phyloP scores from a whole-genome alignment of 2,797 vertebrate species.

The Tapera naevia region DNA sequence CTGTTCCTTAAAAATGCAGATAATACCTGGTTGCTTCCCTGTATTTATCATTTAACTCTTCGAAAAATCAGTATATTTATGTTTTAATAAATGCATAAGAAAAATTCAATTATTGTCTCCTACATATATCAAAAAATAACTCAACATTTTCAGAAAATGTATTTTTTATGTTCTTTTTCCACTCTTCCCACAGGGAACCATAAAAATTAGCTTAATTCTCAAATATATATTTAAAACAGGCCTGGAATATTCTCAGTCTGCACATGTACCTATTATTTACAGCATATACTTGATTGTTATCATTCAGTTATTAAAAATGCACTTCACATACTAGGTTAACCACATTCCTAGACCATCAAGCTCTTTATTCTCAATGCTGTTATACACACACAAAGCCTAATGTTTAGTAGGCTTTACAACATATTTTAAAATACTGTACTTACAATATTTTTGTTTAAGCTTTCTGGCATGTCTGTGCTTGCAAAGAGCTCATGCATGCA shows the following conservation, averaged over 20 bases:
- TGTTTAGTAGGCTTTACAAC: not conserved
- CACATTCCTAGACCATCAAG: not conserved
- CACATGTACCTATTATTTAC: not conserved
- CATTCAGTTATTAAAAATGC: not conserved
- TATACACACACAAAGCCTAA: not conserved
- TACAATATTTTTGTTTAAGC: not conserved
- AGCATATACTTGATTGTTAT: not conserved
- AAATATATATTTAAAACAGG: not conserved
- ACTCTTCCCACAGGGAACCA: not conserved
- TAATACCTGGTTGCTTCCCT: not conserved
- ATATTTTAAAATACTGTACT: not conserved
- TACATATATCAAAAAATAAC: not conserved
- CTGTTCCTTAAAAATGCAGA: not conserved
- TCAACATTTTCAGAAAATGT: not conserved
- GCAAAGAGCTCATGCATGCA: not conserved
- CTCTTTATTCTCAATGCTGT: not conserved
- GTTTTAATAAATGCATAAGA: not conserved
- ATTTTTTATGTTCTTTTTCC: not conserved
- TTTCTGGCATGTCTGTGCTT: not conserved
- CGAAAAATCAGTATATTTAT: not conserved
- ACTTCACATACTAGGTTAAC: not conserved
- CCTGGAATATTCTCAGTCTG: not conserved
- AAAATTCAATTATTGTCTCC: not conserved
- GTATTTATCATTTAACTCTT: not conserved
- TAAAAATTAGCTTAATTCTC: not conserved